Conservation (phyloP, 2,888 invertebrate species). For the Drosophila yooni region DNA sequence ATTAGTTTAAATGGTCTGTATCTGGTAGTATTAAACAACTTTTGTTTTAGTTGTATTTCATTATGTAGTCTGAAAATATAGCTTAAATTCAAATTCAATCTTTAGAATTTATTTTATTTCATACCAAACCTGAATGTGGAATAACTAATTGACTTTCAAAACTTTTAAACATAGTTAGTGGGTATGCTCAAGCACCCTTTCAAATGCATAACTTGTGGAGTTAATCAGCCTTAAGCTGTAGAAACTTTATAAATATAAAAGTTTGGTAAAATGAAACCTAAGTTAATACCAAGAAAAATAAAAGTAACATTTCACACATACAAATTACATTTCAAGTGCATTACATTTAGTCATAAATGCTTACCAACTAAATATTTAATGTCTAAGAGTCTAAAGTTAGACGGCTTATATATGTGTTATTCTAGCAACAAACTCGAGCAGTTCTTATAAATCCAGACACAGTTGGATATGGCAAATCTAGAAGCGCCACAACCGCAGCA, state of each 20-base stretch:
- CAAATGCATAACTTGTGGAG: not conserved
- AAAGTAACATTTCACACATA: not conserved
- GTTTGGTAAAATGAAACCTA: slow-evolving; percentile 8
- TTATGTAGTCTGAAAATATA: not conserved
- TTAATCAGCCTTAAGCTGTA: not conserved
- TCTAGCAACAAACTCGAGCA: not conserved
- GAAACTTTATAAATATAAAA: slow-evolving; percentile 31
- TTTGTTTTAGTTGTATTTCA: not conserved
- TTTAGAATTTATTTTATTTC: not conserved
- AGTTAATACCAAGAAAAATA: slow-evolving; percentile 8
- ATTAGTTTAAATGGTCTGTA: not conserved
- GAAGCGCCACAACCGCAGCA: slow-evolving; percentile 6
- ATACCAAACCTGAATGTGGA: not conserved
- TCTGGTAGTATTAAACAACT: not conserved
- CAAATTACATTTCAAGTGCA: slow-evolving; percentile 1
- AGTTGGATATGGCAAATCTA: slow-evolving; percentile 28
- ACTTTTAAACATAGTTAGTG: not conserved
- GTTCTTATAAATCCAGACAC: slow-evolving; percentile 8
- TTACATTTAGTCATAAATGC: slow-evolving; percentile 9
- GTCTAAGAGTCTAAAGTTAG: not conserved
- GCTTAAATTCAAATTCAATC: not conserved
- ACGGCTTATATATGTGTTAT: not conserved
- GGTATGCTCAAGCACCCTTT: not conserved
- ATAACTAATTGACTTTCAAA: not conserved
- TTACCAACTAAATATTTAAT: slow-evolving; percentile 6